Evolutionary conservation across 2,888 invertebrate genomes (phyloP), one percentile per base, ranked within the genome.

Genomic region (Drosophila suboccidentalis): DNA sequence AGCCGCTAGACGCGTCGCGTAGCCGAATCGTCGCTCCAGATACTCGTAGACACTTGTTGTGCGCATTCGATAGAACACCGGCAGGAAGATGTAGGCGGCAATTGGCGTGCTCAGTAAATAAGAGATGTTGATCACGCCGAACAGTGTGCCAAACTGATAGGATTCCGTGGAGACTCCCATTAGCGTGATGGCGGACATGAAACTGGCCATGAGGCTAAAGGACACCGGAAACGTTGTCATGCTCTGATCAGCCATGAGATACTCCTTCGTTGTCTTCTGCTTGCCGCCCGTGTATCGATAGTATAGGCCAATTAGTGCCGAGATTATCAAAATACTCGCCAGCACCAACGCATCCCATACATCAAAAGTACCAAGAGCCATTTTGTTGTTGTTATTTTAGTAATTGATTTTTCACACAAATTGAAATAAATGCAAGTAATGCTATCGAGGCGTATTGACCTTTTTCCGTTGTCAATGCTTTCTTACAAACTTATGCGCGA

Each of bases 41-140:
- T 99, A 99, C 96, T 98, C 97, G 91, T 97, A 98, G 62, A 97
- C 96, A 91, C 97, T 97, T 3, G 96, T 96, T 61, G 95, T 95
- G 90, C 96, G 96, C 64, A 97, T 94, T 69, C 95, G 95, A 90
- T 96, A 97, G 92, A 98, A 97, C 29, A 98, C 97, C 47, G 98
- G 97, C 71, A 98, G 93, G 91, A 96, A 97, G 22, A 96, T 91
- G 90, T 95, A 95, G 2, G 96, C 96, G 4, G 95, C 96, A 43
- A 97, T 94, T 0, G 97, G 97, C 1, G 97, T 97, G 22, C 96
- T 96, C 22, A 97, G 82, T 2, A 95, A 94, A 83, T 97, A 96
- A 0, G 97, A 94, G 50, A 97, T 85, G 90, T 97, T 97, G 46
- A 97, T 96, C 13, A 96, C 93, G 17, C 96, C 93, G 91, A 98